Base-by-base conservation (phyloP, 2,888 invertebrate genomes). In the Chirona hameri region DNA sequence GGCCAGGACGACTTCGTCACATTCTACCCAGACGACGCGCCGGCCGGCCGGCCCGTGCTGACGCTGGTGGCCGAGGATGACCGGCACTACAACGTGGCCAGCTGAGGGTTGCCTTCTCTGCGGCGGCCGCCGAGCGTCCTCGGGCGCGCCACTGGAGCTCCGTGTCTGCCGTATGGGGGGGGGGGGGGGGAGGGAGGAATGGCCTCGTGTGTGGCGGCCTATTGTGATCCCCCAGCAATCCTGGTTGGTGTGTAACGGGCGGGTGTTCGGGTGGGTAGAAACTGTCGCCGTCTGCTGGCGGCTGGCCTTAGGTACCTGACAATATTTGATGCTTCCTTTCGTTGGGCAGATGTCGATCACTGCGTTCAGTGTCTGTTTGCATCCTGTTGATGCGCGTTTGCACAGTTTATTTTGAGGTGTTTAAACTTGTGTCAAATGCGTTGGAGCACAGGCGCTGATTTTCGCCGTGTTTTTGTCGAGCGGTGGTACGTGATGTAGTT, bases 1-100 rank as follows among this genome's bases (percentile, higher is more conserved):
- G 87, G 87, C 24, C 86, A 87, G 46, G 86, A 87, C 31, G 88
- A 88, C 83, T 89, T 88, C 84, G 85, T 88, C 57, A 86, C 87
- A 57, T 86, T 85, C 82, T 89, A 87, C 84, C 88, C 88, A 1
- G 88, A 88, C 81, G 86, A 87, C 79, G 85, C 86, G 57, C 4
- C 18, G 29, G 86, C 85, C 15, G 84, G 85, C 52, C 85, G 86
- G 85, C 88, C 87, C 84, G 86, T 87, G 79, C 85, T 87, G 12
- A 85, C 87, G 65, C 86, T 89, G 29, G 85, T 89, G 39, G 88
- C 88, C 15, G 88, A 89, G 85, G 88, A 89, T 85, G 88, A 89
- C 84, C 85, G 88, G 39, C 88, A 89, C 85, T 89, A 88, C 85
- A 88, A 89, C 85, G 87, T 88, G 29, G 80, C 80, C 80, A 80